Evolutionary conservation across 2,888 invertebrate genomes (phyloP).

Genomic region (Gymnoscelis rufifasciata): DNA sequence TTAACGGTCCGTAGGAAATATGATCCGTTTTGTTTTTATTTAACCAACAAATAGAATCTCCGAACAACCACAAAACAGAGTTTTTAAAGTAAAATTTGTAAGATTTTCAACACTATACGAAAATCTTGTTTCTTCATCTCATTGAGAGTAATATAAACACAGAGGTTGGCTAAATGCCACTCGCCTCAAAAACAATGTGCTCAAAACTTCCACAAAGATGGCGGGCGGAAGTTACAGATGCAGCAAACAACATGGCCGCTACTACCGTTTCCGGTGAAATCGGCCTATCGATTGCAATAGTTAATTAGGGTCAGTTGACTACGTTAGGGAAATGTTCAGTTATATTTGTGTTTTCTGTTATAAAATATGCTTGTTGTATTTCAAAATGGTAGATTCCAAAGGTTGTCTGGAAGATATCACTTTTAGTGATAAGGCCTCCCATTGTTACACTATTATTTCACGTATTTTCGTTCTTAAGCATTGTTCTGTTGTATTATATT

Average conservation of each 20-base stretch:
- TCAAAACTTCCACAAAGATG: constrained; percentile 32
- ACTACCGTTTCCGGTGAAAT: constrained; percentile 24
- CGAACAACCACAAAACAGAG: no score
- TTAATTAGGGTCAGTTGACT: constrained; percentile 3
- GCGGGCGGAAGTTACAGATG: constrained; percentile 31
- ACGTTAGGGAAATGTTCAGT: neutral
- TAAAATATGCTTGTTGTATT: neutral
- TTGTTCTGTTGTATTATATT: no score
- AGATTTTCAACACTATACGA: no score
- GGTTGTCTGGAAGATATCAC: no score
- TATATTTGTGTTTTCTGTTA: neutral
- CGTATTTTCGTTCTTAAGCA: no score
- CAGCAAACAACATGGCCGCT: constrained; percentile 33
- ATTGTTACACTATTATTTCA: no score
- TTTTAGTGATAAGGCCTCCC: no score
- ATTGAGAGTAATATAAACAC: constrained; percentile 35
- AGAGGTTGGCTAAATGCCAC: constrained; percentile 43
- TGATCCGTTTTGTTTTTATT: no score
- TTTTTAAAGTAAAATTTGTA: no score
- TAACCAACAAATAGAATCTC: no score
- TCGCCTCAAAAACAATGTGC: constrained; percentile 42
- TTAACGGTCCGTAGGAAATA: no score
- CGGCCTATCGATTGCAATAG: constrained; percentile 9
- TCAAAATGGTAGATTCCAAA: no score
- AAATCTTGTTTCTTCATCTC: constrained; percentile 13